These are phyloP conservation scores for Hemitrygon akajei DNA, from an alignment of 2,797 vertebrate genomes.

Conservation along the genomic window DNA sequence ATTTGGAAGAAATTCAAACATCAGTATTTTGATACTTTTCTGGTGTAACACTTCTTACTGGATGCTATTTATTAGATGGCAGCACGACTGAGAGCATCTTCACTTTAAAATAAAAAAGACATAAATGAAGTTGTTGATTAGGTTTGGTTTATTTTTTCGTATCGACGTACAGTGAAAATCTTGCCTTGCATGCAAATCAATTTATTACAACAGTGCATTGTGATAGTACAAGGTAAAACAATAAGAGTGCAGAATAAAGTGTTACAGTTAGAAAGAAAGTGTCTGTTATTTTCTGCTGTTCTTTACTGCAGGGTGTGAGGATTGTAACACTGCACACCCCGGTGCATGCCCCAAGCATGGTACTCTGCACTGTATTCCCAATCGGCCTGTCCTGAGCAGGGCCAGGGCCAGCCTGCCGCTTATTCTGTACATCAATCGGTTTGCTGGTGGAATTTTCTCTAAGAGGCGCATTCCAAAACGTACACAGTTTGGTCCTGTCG, in stretches of 20 bases:
- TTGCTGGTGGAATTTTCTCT: constrained; percentile 85
- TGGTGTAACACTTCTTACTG: neutral
- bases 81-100: neutral
- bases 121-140: neutral
- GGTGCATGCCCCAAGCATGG: constrained; percentile 83
- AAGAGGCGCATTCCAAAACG: constrained; percentile 92
- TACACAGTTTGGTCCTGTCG: constrained; percentile 91
- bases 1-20: neutral
- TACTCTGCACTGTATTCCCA: constrained; percentile 84
- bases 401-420: constrained; percentile 87
- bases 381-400: constrained; percentile 82
- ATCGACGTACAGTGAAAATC: too few species aligned
- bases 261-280: neutral
- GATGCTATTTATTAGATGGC: neutral
- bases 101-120: neutral
- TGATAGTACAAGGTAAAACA: too few species aligned
- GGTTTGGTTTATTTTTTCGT: too few species aligned
- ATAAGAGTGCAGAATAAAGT: too few species aligned
- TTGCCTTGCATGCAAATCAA: too few species aligned
- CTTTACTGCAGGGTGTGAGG: constrained; percentile 81
- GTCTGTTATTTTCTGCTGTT: neutral
- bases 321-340: constrained; percentile 81
- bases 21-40: neutral
- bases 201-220: too few species aligned
- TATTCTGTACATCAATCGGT: constrained; percentile 87